Conservation (phyloP, 2,797 vertebrate genomes). For the Craterocephalus amniculus region DNA sequence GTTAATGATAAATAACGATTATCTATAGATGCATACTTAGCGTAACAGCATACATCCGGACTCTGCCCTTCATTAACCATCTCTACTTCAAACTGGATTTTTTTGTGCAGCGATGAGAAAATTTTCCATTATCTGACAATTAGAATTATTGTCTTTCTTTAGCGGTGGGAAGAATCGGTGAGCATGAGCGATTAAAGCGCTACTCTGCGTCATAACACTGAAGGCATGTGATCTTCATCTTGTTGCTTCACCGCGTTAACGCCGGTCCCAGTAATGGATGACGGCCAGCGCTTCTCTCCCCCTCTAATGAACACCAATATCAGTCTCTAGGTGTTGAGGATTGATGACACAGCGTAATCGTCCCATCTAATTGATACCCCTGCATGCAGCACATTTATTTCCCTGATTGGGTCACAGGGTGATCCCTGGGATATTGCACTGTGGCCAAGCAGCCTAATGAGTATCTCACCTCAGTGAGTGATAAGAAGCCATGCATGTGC, state of each 20-base stretch:
- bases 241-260: conserved; percentile 54
- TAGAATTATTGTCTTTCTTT: not conserved
- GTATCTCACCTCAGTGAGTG: conserved; percentile 63
- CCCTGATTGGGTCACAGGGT: conserved; percentile 65
- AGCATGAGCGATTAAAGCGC: conserved; percentile 44
- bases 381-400: conserved; percentile 60
- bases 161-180: conserved; percentile 19
- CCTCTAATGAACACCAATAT: conserved; percentile 70
- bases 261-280: conserved; percentile 68
- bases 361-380: conserved; percentile 69
- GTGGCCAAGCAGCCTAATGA: conserved; percentile 65
- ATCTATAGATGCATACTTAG: too few species aligned
- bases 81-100: not conserved
- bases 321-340: conserved; percentile 61
- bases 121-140: not conserved
- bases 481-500: conserved; percentile 61
- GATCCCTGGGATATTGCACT: conserved; percentile 60
- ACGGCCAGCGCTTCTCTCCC: conserved; percentile 30
- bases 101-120: conserved; percentile 9
- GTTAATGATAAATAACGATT: not conserved
- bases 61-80: not conserved
- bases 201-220: conserved; percentile 33
- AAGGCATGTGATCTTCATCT: conserved; percentile 44
- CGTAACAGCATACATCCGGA: not conserved
- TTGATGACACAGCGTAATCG: conserved; percentile 69